phyloP scores from a whole-genome alignment of 2,888 invertebrate species.

The Hypomecis punctinalis region DNA sequence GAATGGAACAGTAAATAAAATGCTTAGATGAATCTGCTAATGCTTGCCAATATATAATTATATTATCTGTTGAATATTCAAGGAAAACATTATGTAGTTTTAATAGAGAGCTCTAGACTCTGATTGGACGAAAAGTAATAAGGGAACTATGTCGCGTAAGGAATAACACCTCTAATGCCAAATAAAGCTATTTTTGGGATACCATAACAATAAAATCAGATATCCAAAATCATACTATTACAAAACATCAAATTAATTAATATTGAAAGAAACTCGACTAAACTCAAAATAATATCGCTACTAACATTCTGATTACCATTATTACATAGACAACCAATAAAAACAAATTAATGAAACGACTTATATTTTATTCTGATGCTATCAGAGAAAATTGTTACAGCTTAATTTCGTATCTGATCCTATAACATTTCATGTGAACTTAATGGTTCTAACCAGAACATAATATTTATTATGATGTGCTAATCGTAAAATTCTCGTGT shows the following conservation, averaged over 20 bases:
- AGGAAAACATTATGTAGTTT: constrained; percentile 4
- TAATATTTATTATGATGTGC: neutral
- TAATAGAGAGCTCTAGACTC: neutral
- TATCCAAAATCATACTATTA: no score
- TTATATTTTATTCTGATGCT: neutral
- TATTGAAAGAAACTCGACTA: no score
- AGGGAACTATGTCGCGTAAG: neutral
- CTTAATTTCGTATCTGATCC: constrained; percentile 9
- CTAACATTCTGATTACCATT: no score
- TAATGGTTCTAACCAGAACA: neutral
- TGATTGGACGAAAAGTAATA: neutral
- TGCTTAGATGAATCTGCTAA: constrained; percentile 25
- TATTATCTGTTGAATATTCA: constrained; percentile 13
- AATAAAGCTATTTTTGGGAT: no score
- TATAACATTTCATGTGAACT: neutral
- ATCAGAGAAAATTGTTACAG: constrained; percentile 1
- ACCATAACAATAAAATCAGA: no score
- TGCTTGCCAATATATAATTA: constrained; percentile 22
- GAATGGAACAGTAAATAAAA: constrained; percentile 29
- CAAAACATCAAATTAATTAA: no score
- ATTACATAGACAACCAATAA: neutral
- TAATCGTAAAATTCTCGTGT: neutral
- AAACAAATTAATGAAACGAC: neutral
- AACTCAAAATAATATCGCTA: no score
- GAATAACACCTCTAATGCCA: neutral